Evolutionary conservation across 1,140 invertebrate species (phyloP), one percentile per base, ranked within the genome.

Genomic region (Hyles vespertilio): DNA sequence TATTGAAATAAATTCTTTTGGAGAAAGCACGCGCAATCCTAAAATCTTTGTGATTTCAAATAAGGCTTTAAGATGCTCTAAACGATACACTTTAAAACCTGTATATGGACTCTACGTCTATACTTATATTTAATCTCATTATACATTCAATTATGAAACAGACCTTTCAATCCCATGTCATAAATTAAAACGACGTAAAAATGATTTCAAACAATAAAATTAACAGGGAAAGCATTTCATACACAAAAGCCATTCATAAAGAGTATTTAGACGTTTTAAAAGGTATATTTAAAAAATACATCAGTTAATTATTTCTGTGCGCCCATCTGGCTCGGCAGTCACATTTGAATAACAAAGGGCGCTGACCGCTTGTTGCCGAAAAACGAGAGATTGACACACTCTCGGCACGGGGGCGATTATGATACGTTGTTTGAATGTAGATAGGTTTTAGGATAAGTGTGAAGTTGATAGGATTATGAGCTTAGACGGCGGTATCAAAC

Each of bases 261-360:
- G 49, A 43, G 22, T 48, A 58, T 58, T 62, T 50, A 57, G 49
- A 32, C 43, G 48, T 40, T 71, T 75, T 63, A 65, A 65, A 61
- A 34, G 34, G 32, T 51, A 34, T 33, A 51, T 51, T 51, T 51
- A 34, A 51, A 34, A 40, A 69, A 65, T 58, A 51, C 64, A 64
- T 65, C 65, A 59, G 70, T 72, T 81, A 79, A 81, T 81, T 77
- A 75, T 74, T 73, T 59, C 68, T 50, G 51, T 51, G 49, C 63
- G 54, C 64, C 58, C 61, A 66, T 65, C 62, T 59, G 67, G 63
- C 70, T 67, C 61, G 74, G 10, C 5, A 10, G 72, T 74, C 70
- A 70, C 55, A 82, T 82, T 77, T 82, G 60, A 82, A 82, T 82
- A 82, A 82, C 77, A 82, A 82, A 74, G 72, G 69, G 65, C 46